Evolutionary conservation across 1,140 invertebrate genomes (phyloP), one percentile per base, ranked within the genome.

Genomic region (Saccostrea glomerata): DNA sequence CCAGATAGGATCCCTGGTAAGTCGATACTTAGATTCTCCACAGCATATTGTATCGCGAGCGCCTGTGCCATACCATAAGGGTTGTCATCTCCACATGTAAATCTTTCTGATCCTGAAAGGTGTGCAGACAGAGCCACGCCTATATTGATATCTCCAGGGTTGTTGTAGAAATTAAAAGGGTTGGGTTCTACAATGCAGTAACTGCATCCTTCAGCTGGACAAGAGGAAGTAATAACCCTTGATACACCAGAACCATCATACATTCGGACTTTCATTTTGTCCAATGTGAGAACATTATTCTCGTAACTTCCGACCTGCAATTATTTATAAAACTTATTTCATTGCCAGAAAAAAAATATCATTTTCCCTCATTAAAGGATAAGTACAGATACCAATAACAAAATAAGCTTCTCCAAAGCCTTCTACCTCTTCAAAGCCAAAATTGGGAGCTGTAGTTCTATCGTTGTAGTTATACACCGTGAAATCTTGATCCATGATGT

Each of bases 401-500:
- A 47, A 47, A 47, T 47, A 47, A 47, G 47, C 47, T 7, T 7
- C 47, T 47, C 6, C 9, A 47, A 47, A 6, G 2, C 23, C 55
- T 15, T 84, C 89, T 90, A 92, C 92, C 63, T 92, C 87, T 86
- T 92, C 86, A 89, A 90, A 92, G 25, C 36, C 30, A 82, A 88
- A 92, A 25, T 30, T 85, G 20, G 85, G 86, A 66, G 54, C 55
- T 20, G 66, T 55, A 54, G 73, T 82, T 60, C 87, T 88, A 70
- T 91, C 90, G 77, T 91, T 92, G 82, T 92, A 93, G 73, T 93
- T 92, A 85, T 88, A 93, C 30, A 93, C 77, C 30, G 88, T 90
- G 82, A 90, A 92, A 23, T 87, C 89, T 11, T 90, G 83, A 12
- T 83, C 84, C 12, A 88, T 30, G 2, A 88, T 85, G 77, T 94